A percentile compares a stretch with the other conserved stretches of the same genome.
Conservation (phyloP, 2,113 vertebrate species). For the Percopsis transmontana region DNA sequence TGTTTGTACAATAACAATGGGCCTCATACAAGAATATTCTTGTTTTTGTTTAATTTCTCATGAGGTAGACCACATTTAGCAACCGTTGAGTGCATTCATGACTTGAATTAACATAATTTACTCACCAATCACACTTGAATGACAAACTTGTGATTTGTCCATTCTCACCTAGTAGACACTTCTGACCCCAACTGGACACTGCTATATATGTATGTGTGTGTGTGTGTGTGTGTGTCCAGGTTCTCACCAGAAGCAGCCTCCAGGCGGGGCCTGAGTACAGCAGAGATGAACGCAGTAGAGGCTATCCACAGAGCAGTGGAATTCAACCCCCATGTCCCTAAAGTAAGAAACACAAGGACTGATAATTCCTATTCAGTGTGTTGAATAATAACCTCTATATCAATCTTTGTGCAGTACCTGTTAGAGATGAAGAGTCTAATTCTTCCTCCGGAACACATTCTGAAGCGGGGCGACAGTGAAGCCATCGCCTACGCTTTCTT, state of each 20-base stretch:
- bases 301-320: slow-evolving; percentile 99
- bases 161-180: neutral
- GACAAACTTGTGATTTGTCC: too few relatives aligned
- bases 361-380: neutral
- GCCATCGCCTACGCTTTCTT: slow-evolving; percentile 98
- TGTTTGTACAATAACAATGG: neutral
- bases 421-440: slow-evolving; percentile 99
- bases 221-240: slow-evolving; percentile 64
- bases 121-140: too few relatives aligned
- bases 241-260: slow-evolving; percentile 98
- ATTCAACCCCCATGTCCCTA: slow-evolving; percentile 98
- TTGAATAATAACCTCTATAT: neutral
- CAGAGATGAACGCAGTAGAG: slow-evolving; percentile 99
- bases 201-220: slow-evolving; percentile 60
- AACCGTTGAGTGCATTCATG: too few relatives aligned
- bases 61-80: neutral
- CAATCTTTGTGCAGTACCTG: slow-evolving; percentile 82
- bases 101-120: too few relatives aligned
- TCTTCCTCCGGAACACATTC: slow-evolving; percentile 96
- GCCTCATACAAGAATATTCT: too few relatives aligned
- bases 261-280: slow-evolving; percentile 93
- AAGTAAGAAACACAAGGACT: slow-evolving; percentile 79
- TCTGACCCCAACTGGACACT: neutral
- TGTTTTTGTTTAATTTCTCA: neutral
- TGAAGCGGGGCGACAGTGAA: slow-evolving; percentile 99